A percentile compares a stretch with the other conserved stretches of the same genome.
Evolutionary conservation across 2,113 vertebrate genomes (phyloP).

Genomic region (Crypturellus undulatus): DNA sequence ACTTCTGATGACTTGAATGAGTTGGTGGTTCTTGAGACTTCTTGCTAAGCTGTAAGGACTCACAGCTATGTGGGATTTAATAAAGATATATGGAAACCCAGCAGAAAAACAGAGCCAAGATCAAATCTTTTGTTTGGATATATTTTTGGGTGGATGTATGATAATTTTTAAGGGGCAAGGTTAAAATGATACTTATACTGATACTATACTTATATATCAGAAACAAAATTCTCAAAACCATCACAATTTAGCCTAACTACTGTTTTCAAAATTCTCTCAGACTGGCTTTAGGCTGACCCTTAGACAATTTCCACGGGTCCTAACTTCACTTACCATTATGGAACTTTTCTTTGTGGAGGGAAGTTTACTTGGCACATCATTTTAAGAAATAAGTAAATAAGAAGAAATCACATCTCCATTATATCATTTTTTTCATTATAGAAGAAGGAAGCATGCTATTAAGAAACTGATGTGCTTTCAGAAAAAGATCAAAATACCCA

Average conservation of each 20-base stretch:
- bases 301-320: background rate
- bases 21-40: background rate
- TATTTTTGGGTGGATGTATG: background rate
- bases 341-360: background rate
- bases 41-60: background rate
- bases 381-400: background rate
- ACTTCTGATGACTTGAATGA: background rate
- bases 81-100: background rate
- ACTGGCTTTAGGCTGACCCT: background rate
- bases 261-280: background rate
- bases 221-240: background rate
- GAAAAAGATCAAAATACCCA: background rate
- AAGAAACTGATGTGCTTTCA: background rate
- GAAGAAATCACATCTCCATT: background rate
- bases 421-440: background rate
- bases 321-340: background rate
- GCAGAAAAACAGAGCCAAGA: background rate
- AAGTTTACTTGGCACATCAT: background rate
- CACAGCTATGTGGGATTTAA: background rate
- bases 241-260: rapidly evolving
- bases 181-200: background rate
- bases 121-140: background rate
- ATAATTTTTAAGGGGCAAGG: background rate
- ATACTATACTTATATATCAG: rapidly evolving
- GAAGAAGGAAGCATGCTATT: background rate